Conservation (phyloP, 2,888 invertebrate species). For the Artemia sp. region DNA sequence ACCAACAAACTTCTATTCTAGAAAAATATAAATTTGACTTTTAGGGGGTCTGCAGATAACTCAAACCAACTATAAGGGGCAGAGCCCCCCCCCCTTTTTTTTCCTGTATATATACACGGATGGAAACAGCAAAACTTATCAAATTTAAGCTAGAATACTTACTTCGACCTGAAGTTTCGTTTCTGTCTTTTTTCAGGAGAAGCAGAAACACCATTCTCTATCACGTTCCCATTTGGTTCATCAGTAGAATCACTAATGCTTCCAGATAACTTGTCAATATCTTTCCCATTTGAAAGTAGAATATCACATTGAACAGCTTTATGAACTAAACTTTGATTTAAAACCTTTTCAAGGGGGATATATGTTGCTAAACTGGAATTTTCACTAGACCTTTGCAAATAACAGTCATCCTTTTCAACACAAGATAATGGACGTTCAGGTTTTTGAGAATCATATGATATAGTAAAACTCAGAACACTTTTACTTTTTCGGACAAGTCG, state of each 20-base stretch:
- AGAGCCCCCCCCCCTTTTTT: neutral
- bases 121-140: neutral
- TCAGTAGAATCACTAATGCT: neutral
- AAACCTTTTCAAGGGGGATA: neutral
- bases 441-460: neutral
- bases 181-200: neutral
- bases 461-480: conserved; percentile 8
- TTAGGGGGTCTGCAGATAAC: neutral
- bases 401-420: neutral
- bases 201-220: neutral
- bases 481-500: neutral
- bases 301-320: conserved; percentile 5
- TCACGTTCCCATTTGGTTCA: too few species aligned
- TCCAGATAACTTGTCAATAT: neutral
- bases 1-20: neutral
- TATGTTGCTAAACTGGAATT: too few species aligned
- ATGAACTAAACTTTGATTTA: neutral
- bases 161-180: neutral
- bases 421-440: neutral
- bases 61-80: neutral
- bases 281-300: neutral
- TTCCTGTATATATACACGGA: neutral
- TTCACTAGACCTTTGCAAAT: too few species aligned
- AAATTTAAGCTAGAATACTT: neutral
- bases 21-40: neutral